Percentiles rank a stretch among this genome's conserved stretches.
Evolutionary conservation across 23 tunicate genomes (phyloP).

Genomic region (Trididemnum clinides): DNA sequence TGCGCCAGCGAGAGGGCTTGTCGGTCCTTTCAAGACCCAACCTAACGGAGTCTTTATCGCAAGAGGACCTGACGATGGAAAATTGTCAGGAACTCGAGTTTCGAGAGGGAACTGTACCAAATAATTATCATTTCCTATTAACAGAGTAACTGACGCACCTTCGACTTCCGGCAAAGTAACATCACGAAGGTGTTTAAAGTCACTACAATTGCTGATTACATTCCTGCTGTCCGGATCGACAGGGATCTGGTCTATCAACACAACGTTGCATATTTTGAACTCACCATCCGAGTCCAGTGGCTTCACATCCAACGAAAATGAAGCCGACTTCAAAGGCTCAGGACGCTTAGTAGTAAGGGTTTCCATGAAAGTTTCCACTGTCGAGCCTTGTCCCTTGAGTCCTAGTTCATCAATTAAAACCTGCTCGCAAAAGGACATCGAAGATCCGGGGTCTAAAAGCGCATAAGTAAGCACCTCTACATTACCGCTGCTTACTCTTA

Average conservation of each 20-base stretch:
- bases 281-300: neutral
- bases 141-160: slow-evolving; percentile 19
- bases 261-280: neutral
- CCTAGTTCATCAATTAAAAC: neutral
- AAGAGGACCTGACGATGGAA: neutral
- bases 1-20: neutral
- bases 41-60: slow-evolving; percentile 17
- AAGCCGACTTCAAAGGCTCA: neutral
- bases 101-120: neutral
- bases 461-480: too few relatives aligned
- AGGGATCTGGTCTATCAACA: neutral
- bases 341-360: too few relatives aligned
- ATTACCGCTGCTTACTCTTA: too few relatives aligned
- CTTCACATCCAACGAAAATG: neutral
- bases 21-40: slow-evolving; percentile 19
- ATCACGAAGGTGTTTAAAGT: neutral
- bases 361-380: too few relatives aligned
- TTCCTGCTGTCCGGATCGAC: neutral
- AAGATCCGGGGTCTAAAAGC: too few relatives aligned
- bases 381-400: too few relatives aligned
- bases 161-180: slow-evolving; percentile 2
- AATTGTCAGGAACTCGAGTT: neutral
- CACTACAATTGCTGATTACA: too few relatives aligned
- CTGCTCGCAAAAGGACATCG: too few relatives aligned
- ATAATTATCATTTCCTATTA: slow-evolving; percentile 16